Base-by-base conservation (phyloP, 2,888 invertebrate species). In the Agriopis aurantiaria region DNA sequence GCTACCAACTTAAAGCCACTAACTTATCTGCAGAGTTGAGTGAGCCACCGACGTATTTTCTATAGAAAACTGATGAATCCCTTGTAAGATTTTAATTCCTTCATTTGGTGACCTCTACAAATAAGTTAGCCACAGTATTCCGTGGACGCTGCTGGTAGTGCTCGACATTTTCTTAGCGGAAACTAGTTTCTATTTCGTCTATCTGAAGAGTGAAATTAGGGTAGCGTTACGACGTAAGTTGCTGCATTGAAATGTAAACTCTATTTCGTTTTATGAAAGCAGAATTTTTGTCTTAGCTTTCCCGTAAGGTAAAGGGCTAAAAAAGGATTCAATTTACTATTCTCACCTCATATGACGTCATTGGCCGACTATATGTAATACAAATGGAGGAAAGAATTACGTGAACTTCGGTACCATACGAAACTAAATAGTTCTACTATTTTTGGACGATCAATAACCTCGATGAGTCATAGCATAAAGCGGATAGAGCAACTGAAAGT, bases 391-490 rank as follows among this genome's bases (percentile, higher is more conserved):
- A 58, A 58, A 58, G 46, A 58, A 40, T 58, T 58, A 58, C 12
- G 46, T 58, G 58, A 58, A 58, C 46, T 46, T 46, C 9, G 56
- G 43, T 23, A n/a, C 23, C 58, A 46, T 46, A 58, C 46, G 3
- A 9, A 57, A 57, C 43, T 40, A 8, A 51, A 60, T 58, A 23
- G 60, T 60, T 49, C 40, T 17, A 55, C 66, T 66, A 66, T 66
- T 66, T 60, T 66, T 60, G 53, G 59, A 55, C 66, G 60, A 66
- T 66, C 66, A 60, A 66, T 66, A 66, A 40, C 4, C 41, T 55
- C 23, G 40, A 60, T 66, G 60, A 60, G 46, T 66, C 60, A 53
- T 60, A 45, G 46, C 45, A 11, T 53, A 40, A 55, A 14, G 17
- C 43, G 17, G 12, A 17, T 57, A 10, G 43, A 58, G 17, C 59